Evolutionary conservation across 2,888 invertebrate genomes (phyloP).

Genomic region (Eristalis intricaria): DNA sequence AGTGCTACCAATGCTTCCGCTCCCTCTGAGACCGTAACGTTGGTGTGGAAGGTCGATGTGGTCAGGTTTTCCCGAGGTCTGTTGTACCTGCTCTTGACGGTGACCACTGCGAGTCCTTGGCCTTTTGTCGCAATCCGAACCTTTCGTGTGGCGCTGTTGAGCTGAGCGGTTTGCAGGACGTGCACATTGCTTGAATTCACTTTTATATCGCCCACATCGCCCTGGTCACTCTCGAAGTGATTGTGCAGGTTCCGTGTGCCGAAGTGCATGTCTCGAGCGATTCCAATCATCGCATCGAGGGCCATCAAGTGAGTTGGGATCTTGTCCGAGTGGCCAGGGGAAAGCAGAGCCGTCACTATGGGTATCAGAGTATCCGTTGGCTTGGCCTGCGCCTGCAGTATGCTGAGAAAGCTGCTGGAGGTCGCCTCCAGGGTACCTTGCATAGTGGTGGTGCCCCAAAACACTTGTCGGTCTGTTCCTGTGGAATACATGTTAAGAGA

Average conservation of each 20-base stretch:
- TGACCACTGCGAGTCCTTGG: slow-evolving; percentile 12
- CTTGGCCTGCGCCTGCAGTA: slow-evolving; percentile 74
- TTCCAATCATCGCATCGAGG: slow-evolving; percentile 85
- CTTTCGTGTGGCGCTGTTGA: not conserved
- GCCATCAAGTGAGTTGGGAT: slow-evolving; percentile 82
- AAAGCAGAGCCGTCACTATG: slow-evolving; percentile 87
- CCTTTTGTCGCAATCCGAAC: slow-evolving; percentile 4
- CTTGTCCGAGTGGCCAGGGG: slow-evolving; percentile 76
- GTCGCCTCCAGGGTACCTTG: slow-evolving; percentile 75
- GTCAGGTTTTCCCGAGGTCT: not conserved
- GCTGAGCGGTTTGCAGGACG: slow-evolving; percentile 85
- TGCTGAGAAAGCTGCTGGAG: slow-evolving; percentile 77
- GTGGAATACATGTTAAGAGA: not conserved
- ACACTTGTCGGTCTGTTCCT: not conserved
- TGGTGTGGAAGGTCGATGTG: not conserved
- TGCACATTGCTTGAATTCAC: slow-evolving; percentile 90
- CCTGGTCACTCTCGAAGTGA: slow-evolving; percentile 76
- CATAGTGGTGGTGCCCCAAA: not conserved
- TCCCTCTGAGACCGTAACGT: not conserved
- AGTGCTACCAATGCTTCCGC: too few species aligned
- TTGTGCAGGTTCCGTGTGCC: too few species aligned
- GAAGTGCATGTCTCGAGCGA: slow-evolving; percentile 83
- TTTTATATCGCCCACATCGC: slow-evolving; percentile 82
- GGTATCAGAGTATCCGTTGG: slow-evolving; percentile 78
- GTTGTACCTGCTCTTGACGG: slow-evolving; percentile 19